These are phyloP conservation scores for Odontamblyopus rebecca DNA, from an alignment of 2,797 vertebrate species.

Conservation along the genomic window DNA sequence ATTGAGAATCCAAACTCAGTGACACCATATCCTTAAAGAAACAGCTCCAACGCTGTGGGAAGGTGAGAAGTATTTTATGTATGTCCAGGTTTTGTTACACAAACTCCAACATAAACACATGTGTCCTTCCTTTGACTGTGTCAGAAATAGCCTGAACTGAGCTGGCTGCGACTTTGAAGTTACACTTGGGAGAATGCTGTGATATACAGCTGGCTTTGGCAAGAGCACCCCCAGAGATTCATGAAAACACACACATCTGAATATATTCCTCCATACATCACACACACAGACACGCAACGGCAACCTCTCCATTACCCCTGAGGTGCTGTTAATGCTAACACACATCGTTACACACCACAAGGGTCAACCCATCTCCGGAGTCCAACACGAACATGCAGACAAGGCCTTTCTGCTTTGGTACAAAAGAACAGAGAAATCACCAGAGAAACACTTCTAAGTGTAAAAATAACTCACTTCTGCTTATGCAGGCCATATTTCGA, in stretches of 20 bases:
- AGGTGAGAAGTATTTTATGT: constrained; percentile 51
- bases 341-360: constrained; percentile 54
- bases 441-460: not conserved
- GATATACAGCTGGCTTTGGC: constrained; percentile 72
- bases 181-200: constrained; percentile 68
- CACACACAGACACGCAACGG: constrained; percentile 37
- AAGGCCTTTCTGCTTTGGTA: constrained; percentile 2
- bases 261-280: constrained; percentile 52
- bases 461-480: not conserved
- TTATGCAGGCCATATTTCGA: not conserved
- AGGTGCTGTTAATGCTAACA: constrained; percentile 61
- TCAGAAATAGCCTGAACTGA: constrained; percentile 73
- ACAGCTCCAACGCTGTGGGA: constrained; percentile 36
- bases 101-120: constrained; percentile 61
- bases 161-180: constrained; percentile 68
- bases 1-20: constrained; percentile 32
- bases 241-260: constrained; percentile 58
- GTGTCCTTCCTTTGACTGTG: constrained; percentile 73
- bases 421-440: constrained; percentile 11
- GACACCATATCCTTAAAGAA: constrained; percentile 52
- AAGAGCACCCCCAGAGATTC: constrained; percentile 65
- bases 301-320: constrained; percentile 46
- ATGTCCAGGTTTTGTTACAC: constrained; percentile 65
- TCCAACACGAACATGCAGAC: constrained; percentile 28
- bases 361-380: constrained; percentile 51